Evolutionary conservation across 2,797 vertebrate species (phyloP).

Genomic region (Linurgus olivaceus): DNA sequence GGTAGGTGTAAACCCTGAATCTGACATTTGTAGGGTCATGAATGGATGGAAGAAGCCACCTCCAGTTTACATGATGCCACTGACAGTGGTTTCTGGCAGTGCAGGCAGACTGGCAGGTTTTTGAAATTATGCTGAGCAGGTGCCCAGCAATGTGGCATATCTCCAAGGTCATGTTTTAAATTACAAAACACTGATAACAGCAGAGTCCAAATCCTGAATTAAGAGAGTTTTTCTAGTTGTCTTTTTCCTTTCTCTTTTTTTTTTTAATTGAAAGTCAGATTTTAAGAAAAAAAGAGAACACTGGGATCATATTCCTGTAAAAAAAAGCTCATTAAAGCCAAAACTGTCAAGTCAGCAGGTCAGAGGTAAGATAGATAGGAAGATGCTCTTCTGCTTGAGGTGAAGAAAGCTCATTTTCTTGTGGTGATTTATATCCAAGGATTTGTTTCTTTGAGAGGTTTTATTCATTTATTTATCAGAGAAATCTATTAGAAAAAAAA

Average conservation of each 20-base stretch:
- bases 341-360: neutral
- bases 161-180: neutral
- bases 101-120: neutral
- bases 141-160: neutral
- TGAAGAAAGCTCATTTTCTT: neutral
- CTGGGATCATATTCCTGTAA: neutral
- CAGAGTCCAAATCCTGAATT: neutral
- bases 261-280: neutral
- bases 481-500: neutral
- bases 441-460: neutral
- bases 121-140: neutral
- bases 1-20: neutral
- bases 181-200: neutral
- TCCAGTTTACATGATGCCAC: neutral
- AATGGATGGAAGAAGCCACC: neutral
- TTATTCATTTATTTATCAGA: neutral
- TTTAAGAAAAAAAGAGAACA: neutral
- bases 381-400: neutral
- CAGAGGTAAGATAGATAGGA: neutral
- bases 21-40: neutral
- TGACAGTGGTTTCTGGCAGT: neutral
- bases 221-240: neutral
- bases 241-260: neutral
- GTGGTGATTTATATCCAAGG: neutral
- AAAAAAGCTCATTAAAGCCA: neutral